Base-by-base conservation (phyloP, 1,140 invertebrate species). In the Cheumatopsyche charites region DNA sequence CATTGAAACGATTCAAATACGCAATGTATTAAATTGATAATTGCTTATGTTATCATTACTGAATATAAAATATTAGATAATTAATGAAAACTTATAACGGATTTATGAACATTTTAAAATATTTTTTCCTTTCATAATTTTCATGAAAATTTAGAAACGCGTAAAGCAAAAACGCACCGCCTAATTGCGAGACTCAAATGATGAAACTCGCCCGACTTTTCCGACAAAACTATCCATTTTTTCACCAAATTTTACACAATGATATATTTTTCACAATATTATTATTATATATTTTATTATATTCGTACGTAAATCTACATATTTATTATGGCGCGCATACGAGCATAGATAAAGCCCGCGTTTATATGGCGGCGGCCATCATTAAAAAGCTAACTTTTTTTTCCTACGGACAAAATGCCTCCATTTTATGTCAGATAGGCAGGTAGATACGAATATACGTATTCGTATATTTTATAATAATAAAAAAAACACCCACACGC, bases 351-450 rank as follows among this genome's bases (percentile, higher is more conserved):
- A 68, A 68, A 68, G 25, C 66, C 66, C 66, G 42, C 47, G 55
- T 68, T 47, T 68, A 68, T 68, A 68, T 68, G 49, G 42, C 43
- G 49, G 66, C 66, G 66, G 66, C 66, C 66, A 68, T 68, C 66
- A 68, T 68, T 68, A 68, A 68, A 68, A 68, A 68, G 25, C 43
- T 58, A 19, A 25, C 23, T 68, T 68, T 68, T 68, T 68, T 67
- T 52, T 47, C 63, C 42, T 52, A 68, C 49, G 12, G 25, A 68
- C 66, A 52, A 55, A 68, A 68, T 66, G 49, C 66, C 66, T 68
- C 66, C 66, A 68, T 68, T 68, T 68, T 68, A 68, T 68, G 42
- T 55, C 41, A 29, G 47, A 68, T 68, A 52, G 47, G 21, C 26
- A 45, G 42, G 42, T 68, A 66, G 42, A 66, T 45, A 23, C 17